Evolutionary conservation across 2,797 vertebrate species (phyloP).

Genomic region (Halcyon badia): DNA sequence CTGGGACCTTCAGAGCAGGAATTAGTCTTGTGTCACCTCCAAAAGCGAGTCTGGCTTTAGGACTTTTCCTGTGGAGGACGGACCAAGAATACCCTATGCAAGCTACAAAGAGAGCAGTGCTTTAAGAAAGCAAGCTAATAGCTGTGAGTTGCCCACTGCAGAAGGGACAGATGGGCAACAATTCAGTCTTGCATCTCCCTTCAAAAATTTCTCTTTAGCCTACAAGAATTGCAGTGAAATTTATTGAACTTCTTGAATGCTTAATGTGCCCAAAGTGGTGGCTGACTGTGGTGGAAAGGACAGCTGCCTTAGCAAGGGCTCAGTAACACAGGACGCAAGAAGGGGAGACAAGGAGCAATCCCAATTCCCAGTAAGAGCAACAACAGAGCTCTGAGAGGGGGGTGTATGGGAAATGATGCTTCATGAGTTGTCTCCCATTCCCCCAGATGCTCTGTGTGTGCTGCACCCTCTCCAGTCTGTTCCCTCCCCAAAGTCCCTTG

Average conservation of each 20-base stretch:
- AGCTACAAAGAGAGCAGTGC: background rate
- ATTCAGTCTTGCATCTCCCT: background rate
- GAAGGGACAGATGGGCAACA: too few species aligned
- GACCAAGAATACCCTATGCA: background rate
- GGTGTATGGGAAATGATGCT: background rate
- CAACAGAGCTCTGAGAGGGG: background rate
- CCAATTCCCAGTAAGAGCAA: accelerated
- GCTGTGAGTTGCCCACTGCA: background rate
- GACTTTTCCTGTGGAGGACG: background rate
- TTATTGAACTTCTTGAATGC: background rate
- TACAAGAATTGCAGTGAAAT: background rate
- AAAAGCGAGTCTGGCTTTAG: background rate
- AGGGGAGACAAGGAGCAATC: background rate
- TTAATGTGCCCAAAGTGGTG: background rate
- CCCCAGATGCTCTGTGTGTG: background rate
- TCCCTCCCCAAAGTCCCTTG: background rate
- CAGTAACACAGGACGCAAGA: too few species aligned
- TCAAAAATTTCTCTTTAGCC: background rate
- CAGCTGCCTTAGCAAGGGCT: background rate
- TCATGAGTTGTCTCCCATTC: accelerated
- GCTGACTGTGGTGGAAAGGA: background rate
- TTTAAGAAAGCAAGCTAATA: background rate
- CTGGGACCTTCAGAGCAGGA: background rate
- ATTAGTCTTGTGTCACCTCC: background rate
- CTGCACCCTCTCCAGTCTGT: background rate